Base-by-base conservation (phyloP, 1,140 invertebrate genomes). In the Calycopis cecrops region DNA sequence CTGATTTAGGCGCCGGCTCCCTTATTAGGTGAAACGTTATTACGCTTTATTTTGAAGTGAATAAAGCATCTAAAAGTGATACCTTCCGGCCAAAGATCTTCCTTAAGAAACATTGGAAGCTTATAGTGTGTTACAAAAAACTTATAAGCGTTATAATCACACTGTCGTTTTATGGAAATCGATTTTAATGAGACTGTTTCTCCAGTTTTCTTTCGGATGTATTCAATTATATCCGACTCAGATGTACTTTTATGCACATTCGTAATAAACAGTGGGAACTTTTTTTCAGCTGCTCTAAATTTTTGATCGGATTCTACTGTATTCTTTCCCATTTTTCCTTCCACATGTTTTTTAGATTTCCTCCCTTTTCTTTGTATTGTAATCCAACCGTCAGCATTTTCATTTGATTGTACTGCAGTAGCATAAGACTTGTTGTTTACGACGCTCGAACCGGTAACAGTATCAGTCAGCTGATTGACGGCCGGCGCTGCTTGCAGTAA, bases 171-270 rank as follows among this genome's bases (percentile, higher is more conserved):
- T 3, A 52, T 44, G 3, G n/a, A 11, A 34, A 55, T 59, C 52
- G 50, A 57, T 17, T 58, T 48, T n/a, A 59, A 53, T 12, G 18
- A 48, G 4, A 60, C 40, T 17, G 16, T 34, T 38, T 48, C 52
- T 17, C 55, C 35, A 6, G 54, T 52, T 44, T 52, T 55, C 9
- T 4, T 33, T 3, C 9, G 8, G 12, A 52, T 48, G 47, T 55
- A 55, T 17, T 51, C 34, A 16, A 37, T 28, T 34, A 56, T 61
- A n/a, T 60, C 48, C 8, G 51, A 14, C 11, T 59, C 57, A 9
- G 33, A 34, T 42, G 62, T 57, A n/a, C 52, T 49, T 48, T 51
- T 60, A 28, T 60, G 59, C 28, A 56, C 44, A 28, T 60, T 60
- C 4, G 53, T 48, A 12, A 60, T 60, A 56, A 60, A 60, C 14